Evolutionary conservation across 1,140 invertebrate genomes (phyloP), one percentile per base, ranked within the genome.

Genomic region (Drosophila rhopaloa): DNA sequence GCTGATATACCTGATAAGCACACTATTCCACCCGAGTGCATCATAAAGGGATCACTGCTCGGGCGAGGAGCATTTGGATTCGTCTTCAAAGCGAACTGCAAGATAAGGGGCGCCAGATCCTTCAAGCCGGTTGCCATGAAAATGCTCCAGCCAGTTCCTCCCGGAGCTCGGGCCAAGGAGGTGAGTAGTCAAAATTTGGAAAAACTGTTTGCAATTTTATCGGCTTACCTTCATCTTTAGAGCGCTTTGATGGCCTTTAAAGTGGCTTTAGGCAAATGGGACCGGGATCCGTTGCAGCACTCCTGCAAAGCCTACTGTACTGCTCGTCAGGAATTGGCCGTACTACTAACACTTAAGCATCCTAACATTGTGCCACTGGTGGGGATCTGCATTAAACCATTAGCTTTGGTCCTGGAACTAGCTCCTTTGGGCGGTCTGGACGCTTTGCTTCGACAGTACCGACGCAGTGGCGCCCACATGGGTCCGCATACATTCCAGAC

Each of bases 41-140:
- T 99, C 5, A 95, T 95, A 38, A 93, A 96, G 54, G 97, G 96
- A 0, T 95, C 95, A 65, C 93, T 98, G 90, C 93, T 98, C n/a
- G 99, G 99, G 0, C 95, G 98, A 38, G 99, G 99, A 0, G 98
- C 98, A 0, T 99, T 99, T 94, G 98, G 99, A 1, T 98, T 99
- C 91, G 99, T 99, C 1, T 98, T 98, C 91, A 95, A 96, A 88
- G 98, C 95, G 0, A 95, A 94, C 2, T 96, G 97, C 92, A 95
- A 95, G 62, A 78, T 95, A 9, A 93, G 95, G 29, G 93, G 94
- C 1, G 93, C 93, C 5, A 92, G 94, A 70, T 92, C 93, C 9
- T 93, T 94, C 44, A 93, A 94, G 9, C 95, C 97, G 71, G 97
- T 99, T 1, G 98, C 98, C 1, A 96, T 99, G 92, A 99, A 99